Base-by-base conservation (phyloP, 2,888 invertebrate genomes). In the Penaeus monodon region DNA sequence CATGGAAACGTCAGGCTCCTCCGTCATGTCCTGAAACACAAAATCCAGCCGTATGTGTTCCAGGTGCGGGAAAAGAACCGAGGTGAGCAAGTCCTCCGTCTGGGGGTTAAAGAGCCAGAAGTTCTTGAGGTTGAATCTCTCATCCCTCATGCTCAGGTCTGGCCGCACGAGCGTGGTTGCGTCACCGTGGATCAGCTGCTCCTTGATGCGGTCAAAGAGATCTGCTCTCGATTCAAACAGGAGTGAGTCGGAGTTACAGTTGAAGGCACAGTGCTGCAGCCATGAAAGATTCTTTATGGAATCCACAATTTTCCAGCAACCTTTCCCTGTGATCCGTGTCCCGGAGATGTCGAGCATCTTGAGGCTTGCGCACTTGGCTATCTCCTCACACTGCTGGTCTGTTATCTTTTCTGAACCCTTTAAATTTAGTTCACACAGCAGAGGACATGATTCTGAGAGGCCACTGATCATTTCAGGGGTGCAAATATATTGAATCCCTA, bases 61-160 rank as follows among this genome's bases (percentile, higher is more conserved):
- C 33, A 89, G 77, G 22, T 81, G 66, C 6, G 89, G 89, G 65
- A 88, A 89, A 1, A 89, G 86, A 2, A 66, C 81, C n/a, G 88
- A 76, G 22, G 88, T 82, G 6, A 85, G 64, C 8, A 89, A 29
- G 65, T 89, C 89, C 74, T 86, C 86, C 24, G 88, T 89, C 68
- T 78, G 77, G 7, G 89, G 86, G 76, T 89, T 89, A 70, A 89
- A 89, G 65, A 89, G 88, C 89, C 89, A 89, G 74, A 88, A 89
- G 84, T 86, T 88, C 79, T 87, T 86, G 65, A 88, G 74, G 29
- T 66, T 85, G 27, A 89, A 80, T 22, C 38, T 68, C 24, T 63
- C 70, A n/a, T 84, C 76, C 65, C 44, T 76, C 7, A 63, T 33
- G 22, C 27, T 82, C 14, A 74, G 24, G 17, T 80, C 76, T 22